These are phyloP conservation scores for Alviniconcha marisindica DNA, from an alignment of 1,140 invertebrate genomes.

Conservation along the genomic window DNA sequence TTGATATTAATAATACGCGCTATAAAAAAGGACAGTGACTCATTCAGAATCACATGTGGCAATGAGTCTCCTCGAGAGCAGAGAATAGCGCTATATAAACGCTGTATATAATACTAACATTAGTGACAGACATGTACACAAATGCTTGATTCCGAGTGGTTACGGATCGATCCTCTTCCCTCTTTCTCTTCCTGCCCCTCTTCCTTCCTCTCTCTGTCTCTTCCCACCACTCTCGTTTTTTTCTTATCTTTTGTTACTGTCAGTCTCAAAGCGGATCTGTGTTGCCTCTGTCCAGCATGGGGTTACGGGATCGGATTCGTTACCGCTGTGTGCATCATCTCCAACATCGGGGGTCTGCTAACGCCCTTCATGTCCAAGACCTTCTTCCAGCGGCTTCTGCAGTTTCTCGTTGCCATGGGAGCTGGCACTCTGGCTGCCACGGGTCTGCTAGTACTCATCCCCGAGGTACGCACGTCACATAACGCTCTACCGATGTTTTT, in stretches of 20 bases:
- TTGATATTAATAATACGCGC: no score
- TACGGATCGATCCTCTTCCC: background rate
- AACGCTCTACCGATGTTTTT: no score
- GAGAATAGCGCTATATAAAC: no score
- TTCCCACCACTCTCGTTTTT: background rate
- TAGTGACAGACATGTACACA: no score
- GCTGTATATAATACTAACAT: no score
- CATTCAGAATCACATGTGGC: background rate
- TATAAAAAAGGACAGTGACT: no score
- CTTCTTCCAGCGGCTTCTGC: slow-evolving; percentile 80
- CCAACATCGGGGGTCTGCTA: slow-evolving; percentile 80
- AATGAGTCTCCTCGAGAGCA: no score
- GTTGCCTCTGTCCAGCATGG: slow-evolving; percentile 78
- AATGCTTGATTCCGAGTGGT: background rate
- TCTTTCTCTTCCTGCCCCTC: background rate
- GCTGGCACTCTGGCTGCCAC: slow-evolving; percentile 82
- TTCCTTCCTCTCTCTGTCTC: background rate
- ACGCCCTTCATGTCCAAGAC: slow-evolving; percentile 80
- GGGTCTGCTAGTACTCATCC: slow-evolving; percentile 63
- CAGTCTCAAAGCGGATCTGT: background rate
- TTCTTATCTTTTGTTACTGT: background rate
- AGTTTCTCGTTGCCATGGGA: slow-evolving; percentile 82
- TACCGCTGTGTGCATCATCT: slow-evolving; percentile 80
- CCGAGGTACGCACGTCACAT: no score
- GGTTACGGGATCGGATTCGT: slow-evolving; percentile 80